Base-by-base conservation (phyloP, 2,113 vertebrate species). In the Rhombomys opimus region DNA sequence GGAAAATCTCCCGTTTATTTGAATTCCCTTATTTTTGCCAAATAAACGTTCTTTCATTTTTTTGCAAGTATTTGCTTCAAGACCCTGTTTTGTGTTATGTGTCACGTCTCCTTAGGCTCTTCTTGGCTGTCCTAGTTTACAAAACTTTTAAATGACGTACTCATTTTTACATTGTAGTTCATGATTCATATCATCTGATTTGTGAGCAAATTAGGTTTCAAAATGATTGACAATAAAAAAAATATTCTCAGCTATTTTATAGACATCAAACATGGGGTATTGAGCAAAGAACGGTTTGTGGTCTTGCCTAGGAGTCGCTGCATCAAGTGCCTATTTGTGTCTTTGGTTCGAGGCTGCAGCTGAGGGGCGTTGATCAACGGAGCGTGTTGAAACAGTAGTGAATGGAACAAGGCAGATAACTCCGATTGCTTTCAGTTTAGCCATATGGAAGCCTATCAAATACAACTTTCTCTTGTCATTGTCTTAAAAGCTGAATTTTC, bases 401-500 rank as follows among this genome's bases (percentile, higher is more conserved):
- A 14, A 5, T 76, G 27, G 78, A 11, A 30, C 14, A 38, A 76
- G 63, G 5, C 13, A 41, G 7, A 87, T 8, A 30, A 11, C 9
- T 59, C 9, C 76, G 13, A 4, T 7, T 73, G 25, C 35, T 81
- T 76, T 91, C 77, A 88, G 63, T 86, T 59, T 80, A 72, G 30
- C 76, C 50, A 57, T 68, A 35, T 90, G 50, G 38, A 80, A 30
- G 25, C 46, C 73, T 61, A 67, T 8, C 23, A 7, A 52, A 41
- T 35, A 61, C 12, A 92, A 57, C 3, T 4, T 59, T 94, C 89
- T 86, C 32, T 50, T 88, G 82, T 89, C 59, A 59, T 81, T 61
- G 7, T 77, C 72, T 84, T 87, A 77, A 91, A 38, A 59, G 57
- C 82, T 94, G 65, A 11, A 5, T 80, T 95, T 84, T 78, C 61